These are phyloP conservation scores for Phalacrocorax pelagicus DNA, from an alignment of 2,113 vertebrate genomes.

Conservation along the genomic window DNA sequence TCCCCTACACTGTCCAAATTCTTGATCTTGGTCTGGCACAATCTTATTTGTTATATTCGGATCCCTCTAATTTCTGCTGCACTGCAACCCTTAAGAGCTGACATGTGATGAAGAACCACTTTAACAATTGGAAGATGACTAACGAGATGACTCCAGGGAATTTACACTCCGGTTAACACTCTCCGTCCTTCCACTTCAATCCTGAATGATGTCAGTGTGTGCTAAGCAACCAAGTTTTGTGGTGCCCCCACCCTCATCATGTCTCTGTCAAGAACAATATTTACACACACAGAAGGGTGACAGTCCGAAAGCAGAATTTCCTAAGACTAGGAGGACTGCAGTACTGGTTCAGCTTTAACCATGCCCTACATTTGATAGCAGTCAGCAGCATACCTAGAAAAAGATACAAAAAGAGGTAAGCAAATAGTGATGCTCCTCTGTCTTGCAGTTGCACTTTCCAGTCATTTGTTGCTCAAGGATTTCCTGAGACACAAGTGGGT, in stretches of 20 bases:
- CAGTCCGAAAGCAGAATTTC: not conserved
- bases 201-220: not conserved
- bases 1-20: not conserved
- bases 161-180: not conserved
- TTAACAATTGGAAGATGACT: not conserved
- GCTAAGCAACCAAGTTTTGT: not conserved
- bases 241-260: not conserved
- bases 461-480: not conserved
- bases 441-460: not conserved
- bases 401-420: not conserved
- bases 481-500: not conserved
- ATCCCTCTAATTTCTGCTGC: not conserved
- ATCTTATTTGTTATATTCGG: not conserved
- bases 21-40: not conserved
- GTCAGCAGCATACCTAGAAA: too few relatives aligned
- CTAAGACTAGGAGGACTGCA: not conserved
- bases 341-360: not conserved
- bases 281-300: not conserved
- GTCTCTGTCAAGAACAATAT: not conserved
- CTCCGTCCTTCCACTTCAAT: not conserved
- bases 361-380: rapidly evolving
- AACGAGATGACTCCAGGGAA: not conserved
- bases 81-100: not conserved
- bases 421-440: not conserved
- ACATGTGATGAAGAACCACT: not conserved